A percentile compares a stretch with the other conserved stretches of the same genome.
Evolutionary conservation across 2,888 invertebrate genomes (phyloP).

Genomic region (Rotaria sp.): DNA sequence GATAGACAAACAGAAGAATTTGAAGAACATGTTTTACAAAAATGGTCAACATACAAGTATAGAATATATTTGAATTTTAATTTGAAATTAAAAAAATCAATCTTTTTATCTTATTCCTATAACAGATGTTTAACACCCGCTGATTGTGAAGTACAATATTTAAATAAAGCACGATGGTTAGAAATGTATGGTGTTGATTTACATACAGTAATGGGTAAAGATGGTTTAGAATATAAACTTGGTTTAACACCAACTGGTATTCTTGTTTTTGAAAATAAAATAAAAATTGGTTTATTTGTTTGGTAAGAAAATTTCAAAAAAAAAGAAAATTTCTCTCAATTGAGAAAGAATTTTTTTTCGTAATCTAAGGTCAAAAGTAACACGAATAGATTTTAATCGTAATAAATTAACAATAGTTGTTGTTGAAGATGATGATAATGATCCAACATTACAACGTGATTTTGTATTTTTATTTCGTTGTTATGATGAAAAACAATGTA

Average conservation of each 20-base stretch:
- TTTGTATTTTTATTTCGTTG: constrained; percentile 94
- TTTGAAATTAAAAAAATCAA: background rate
- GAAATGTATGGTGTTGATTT: constrained; percentile 99
- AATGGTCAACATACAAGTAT: constrained; percentile 63
- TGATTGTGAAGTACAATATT: constrained; percentile 83
- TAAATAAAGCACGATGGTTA: constrained; percentile 91
- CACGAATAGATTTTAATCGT: constrained; percentile 90
- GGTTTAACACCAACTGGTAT: constrained; percentile 97
- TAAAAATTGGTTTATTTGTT: constrained; percentile 95
- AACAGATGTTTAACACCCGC: constrained; percentile 78
- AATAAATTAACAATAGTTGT: constrained; percentile 92
- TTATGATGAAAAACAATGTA: constrained; percentile 87
- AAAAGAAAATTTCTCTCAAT: constrained; percentile 31
- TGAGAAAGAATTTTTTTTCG: background rate
- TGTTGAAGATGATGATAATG: constrained; percentile 84
- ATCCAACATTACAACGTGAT: constrained; percentile 68
- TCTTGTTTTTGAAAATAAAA: constrained; percentile 86
- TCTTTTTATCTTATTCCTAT: constrained; percentile 20
- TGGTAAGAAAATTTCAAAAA: constrained; percentile 63
- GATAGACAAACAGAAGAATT: constrained; percentile 78
- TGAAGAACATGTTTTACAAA: constrained; percentile 85
- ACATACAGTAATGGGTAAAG: constrained; percentile 91
- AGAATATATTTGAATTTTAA: background rate
- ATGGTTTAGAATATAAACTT: constrained; percentile 86
- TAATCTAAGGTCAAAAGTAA: constrained; percentile 71